These are phyloP conservation scores for Apamea sordens DNA, from an alignment of 2,888 invertebrate genomes.

Conservation along the genomic window DNA sequence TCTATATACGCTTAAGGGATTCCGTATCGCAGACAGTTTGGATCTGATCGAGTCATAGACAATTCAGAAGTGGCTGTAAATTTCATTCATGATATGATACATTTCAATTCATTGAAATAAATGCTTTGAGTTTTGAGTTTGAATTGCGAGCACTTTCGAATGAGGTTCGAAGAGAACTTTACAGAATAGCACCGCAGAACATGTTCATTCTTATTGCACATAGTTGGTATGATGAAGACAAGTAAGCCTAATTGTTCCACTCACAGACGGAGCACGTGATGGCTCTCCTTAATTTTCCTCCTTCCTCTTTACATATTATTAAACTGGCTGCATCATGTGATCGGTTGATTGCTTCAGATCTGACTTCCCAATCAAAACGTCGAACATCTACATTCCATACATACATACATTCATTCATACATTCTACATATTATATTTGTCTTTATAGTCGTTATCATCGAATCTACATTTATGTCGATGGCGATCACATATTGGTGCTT, in stretches of 20 bases:
- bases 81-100: too few relatives aligned
- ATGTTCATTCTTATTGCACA: slow-evolving; percentile 1
- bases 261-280: slow-evolving; percentile 50
- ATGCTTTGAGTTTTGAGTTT: background rate
- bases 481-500: slow-evolving; percentile 3
- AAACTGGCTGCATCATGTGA: slow-evolving; percentile 55
- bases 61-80: background rate
- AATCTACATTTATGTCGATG: slow-evolving; percentile 1
- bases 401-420: too few relatives aligned
- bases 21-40: slow-evolving; percentile 26
- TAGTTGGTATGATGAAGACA: slow-evolving; percentile 15
- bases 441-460: slow-evolving; percentile 14
- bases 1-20: slow-evolving; percentile 31
- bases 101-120: background rate
- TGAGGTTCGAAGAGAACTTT: background rate
- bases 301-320: slow-evolving; percentile 61
- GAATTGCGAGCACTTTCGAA: background rate
- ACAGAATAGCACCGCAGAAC: background rate
- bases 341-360: slow-evolving; percentile 50
- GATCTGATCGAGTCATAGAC: background rate
- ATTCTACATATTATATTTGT: slow-evolving; percentile 20
- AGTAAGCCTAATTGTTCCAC: slow-evolving; percentile 47
- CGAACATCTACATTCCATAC: slow-evolving; percentile 7
- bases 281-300: slow-evolving; percentile 54
- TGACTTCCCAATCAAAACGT: slow-evolving; percentile 44